Base-by-base conservation (phyloP, 2,888 invertebrate species). In the Dione vanillae region DNA sequence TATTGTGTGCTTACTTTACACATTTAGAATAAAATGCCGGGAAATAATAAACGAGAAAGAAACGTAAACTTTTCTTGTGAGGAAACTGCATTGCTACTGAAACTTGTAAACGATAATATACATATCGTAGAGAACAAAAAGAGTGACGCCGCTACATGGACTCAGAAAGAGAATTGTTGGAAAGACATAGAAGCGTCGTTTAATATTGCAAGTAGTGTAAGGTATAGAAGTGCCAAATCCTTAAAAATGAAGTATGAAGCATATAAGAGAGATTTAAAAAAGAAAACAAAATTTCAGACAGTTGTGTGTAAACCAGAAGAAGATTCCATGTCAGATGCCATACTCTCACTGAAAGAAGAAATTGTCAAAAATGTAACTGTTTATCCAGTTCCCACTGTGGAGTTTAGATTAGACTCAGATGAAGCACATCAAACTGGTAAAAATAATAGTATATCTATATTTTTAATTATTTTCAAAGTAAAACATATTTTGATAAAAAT, bases 91-190 rank as follows among this genome's bases (percentile, higher is more conserved):
- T 16, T 43, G n/a, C 40, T 56, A 0, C 20, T 56, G 2, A 14
- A 27, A 43, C 41, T 65, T 5, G 54, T 54, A 35, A 35, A 54
- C 14, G 35, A 20, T 12, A 58, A 45, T 27, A 47, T 51, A 69
- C 35, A 14, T 16, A 64, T 56, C 9, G 14, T 64, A 27, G 47
- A 69, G 12, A 69, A 69, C 27, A 64, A 27, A 37, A 56, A 66
- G 20, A 66, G 43, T 35, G 56, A 56, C 16, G 56, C 37, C 2
- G 45, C 49, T 11, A 59, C 56, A 19, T 59, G 47, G 56, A 19
- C 8, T 14, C 47, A 67, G 35, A 66, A 66, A 47, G 45, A 66
- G 5, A n/a, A 27, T 6, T 47, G 43, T 8, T 56, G 43, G 66
- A 54, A 66, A 45, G 10, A 7, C 1, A 45, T 66, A 45, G 54